A percentile compares a stretch with the other conserved stretches of the same genome.
Evolutionary conservation across 2,113 vertebrate species (phyloP).

Genomic region (Arvicanthis niloticus): DNA sequence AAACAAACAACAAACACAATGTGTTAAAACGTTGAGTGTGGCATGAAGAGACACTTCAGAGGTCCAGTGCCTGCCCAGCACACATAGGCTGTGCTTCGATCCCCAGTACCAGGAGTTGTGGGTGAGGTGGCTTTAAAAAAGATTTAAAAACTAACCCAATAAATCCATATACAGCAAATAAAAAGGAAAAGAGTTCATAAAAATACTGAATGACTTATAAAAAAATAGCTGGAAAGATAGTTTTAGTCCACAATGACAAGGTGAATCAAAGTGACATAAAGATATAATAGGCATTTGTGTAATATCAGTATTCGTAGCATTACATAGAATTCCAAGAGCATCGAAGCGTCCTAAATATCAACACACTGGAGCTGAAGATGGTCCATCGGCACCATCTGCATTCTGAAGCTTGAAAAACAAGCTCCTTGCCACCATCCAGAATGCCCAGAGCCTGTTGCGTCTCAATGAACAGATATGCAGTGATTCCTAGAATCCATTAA

Average conservation of each 20-base stretch:
- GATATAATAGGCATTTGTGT: not conserved
- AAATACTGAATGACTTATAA: not conserved
- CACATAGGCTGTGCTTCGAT: not conserved
- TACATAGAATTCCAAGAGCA: not conserved
- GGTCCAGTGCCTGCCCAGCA: not conserved
- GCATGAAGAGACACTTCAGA: not conserved
- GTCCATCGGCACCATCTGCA: fast-evolving
- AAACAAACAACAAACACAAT: not conserved
- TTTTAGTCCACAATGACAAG: not conserved
- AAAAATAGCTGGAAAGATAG: not conserved
- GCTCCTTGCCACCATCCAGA: no score
- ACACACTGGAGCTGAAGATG: not conserved
- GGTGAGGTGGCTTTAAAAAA: not conserved
- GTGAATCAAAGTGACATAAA: not conserved
- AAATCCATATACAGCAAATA: not conserved
- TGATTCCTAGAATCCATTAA: not conserved
- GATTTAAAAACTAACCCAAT: no score
- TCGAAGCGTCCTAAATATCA: not conserved
- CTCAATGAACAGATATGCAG: not conserved
- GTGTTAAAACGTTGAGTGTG: not conserved
- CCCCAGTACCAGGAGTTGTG: not conserved
- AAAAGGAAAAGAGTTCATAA: not conserved
- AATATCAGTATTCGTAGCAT: not conserved
- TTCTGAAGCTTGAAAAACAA: not conserved
- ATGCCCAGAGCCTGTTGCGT: no score